phyloP scores from a whole-genome alignment of 2,113 vertebrate genomes.

The Phocoena phocoena region DNA sequence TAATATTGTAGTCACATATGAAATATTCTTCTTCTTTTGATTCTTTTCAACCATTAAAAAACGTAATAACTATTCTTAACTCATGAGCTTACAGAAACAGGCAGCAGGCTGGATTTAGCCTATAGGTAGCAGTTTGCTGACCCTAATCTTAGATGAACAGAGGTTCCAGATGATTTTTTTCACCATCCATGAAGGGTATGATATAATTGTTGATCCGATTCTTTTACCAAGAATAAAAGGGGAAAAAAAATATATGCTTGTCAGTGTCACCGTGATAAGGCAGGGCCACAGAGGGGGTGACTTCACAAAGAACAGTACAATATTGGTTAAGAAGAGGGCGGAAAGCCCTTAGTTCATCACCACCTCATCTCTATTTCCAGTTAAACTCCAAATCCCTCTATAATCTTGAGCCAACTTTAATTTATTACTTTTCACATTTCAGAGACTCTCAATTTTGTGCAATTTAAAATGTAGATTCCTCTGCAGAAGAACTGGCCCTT shows the following conservation, averaged over 20 bases:
- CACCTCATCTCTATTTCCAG: neutral
- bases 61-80: neutral
- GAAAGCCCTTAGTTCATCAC: neutral
- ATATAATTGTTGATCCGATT: neutral
- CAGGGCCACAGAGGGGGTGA: neutral
- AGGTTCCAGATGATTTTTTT: constrained; percentile 35
- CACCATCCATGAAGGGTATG: neutral
- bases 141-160: neutral
- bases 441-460: neutral
- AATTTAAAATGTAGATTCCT: constrained; percentile 14
- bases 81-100: neutral
- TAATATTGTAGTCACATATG: neutral
- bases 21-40: constrained; percentile 7
- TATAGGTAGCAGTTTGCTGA: neutral
- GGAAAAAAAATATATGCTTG: neutral
- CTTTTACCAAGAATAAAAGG: neutral
- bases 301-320: neutral
- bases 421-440: constrained; percentile 10
- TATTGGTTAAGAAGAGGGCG: neutral
- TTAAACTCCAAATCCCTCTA: neutral
- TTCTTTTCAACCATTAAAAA: neutral
- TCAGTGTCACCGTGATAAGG: neutral
- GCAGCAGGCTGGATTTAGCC: neutral
- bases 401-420: neutral
- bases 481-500: neutral